Conservation (phyloP, 2,797 vertebrate species). For the Periparus ater region DNA sequence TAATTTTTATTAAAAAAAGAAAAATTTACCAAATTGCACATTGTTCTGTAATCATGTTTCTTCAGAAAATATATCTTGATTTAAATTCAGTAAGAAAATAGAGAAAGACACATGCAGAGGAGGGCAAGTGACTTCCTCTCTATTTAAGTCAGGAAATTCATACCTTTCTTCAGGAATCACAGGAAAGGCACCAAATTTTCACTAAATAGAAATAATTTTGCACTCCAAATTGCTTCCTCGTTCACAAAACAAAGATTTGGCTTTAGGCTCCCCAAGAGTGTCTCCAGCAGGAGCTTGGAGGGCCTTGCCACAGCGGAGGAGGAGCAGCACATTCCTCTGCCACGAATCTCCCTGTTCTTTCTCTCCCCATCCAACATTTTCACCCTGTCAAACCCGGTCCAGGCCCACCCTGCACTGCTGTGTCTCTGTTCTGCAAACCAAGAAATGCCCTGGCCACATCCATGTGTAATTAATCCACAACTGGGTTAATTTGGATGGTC, state of each 20-base stretch:
- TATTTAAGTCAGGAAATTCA: background rate
- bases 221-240: background rate
- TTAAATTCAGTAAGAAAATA: constrained; percentile 1
- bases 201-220: background rate
- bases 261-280: background rate
- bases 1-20: background rate
- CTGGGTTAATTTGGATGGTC: background rate
- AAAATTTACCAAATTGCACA: background rate
- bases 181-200: background rate
- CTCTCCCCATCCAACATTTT: background rate
- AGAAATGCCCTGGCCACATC: background rate
- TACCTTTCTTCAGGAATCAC: background rate
- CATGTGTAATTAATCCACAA: background rate
- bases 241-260: background rate
- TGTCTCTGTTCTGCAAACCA: background rate
- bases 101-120: background rate
- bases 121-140: background rate
- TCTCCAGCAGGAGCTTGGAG: background rate
- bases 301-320: background rate
- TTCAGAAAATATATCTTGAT: background rate
- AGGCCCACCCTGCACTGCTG: background rate
- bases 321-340: background rate
- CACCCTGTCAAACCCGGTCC: background rate
- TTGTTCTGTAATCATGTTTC: background rate
- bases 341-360: background rate